Evolutionary conservation across 1,140 invertebrate species (phyloP).

Genomic region (Platyura marginata): DNA sequence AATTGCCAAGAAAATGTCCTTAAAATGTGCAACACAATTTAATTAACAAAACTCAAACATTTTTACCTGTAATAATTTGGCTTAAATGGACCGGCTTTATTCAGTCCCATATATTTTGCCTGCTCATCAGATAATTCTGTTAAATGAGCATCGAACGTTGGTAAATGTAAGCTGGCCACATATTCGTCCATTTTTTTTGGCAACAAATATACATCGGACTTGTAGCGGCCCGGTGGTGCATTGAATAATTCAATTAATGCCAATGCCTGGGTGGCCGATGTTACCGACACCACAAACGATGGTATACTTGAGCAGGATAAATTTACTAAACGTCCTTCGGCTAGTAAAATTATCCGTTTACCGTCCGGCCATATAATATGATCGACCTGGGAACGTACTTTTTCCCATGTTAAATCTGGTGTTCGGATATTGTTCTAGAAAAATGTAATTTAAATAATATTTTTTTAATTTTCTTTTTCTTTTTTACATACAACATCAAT

Average conservation of each 20-base stretch:
- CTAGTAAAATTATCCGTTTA: slow-evolving; percentile 79
- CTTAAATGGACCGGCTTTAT: slow-evolving; percentile 95
- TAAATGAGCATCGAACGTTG: slow-evolving; percentile 91
- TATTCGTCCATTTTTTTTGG: slow-evolving; percentile 81
- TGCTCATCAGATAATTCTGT: slow-evolving; percentile 94
- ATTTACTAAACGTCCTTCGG: slow-evolving; percentile 90
- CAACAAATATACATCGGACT: slow-evolving; percentile 90
- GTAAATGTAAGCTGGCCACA: slow-evolving; percentile 54
- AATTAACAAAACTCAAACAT: no score
- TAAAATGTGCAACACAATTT: background rate
- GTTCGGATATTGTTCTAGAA: slow-evolving; percentile 75
- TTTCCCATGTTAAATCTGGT: slow-evolving; percentile 91
- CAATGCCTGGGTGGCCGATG: slow-evolving; percentile 83
- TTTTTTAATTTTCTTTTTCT: background rate
- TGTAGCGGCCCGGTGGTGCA: slow-evolving; percentile 83
- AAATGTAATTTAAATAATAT: background rate
- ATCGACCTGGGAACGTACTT: slow-evolving; percentile 91
- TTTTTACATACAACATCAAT: slow-evolving; percentile 72
- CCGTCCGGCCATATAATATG: slow-evolving; percentile 93
- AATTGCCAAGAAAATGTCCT: background rate
- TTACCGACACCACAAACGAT: slow-evolving; percentile 93
- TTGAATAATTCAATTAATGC: slow-evolving; percentile 94
- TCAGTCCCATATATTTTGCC: slow-evolving; percentile 92
- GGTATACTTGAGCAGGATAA: slow-evolving; percentile 93
- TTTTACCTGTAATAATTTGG: slow-evolving; percentile 96